A percentile compares a stretch with the other conserved stretches of the same genome.
phyloP scores from a whole-genome alignment of 2,797 vertebrate species.

The Mormyrus hasselquistii region DNA sequence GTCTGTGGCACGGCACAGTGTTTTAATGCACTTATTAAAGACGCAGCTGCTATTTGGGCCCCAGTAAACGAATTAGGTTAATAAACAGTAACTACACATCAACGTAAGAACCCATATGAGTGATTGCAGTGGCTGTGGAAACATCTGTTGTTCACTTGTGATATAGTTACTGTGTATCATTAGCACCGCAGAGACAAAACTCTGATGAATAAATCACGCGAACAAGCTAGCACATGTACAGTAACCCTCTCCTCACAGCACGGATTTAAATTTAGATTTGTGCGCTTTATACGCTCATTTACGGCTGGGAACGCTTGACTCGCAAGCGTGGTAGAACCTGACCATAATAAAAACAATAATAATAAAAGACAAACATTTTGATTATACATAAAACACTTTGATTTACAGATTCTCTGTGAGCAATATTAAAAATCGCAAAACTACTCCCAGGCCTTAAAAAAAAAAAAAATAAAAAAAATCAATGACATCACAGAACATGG shows the following conservation, averaged over 20 bases:
- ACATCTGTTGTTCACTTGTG: conserved; percentile 25
- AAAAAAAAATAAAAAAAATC: not conserved
- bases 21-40: not conserved
- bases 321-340: not conserved
- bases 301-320: not conserved
- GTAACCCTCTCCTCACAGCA: conserved; percentile 30
- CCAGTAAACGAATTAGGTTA: not conserved
- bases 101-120: not conserved
- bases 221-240: not conserved
- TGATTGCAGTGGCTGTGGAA: not conserved
- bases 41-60: not conserved
- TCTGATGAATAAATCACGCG: conserved; percentile 38
- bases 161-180: conserved; percentile 36
- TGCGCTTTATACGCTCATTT: not conserved
- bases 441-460: not conserved
- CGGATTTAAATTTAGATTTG: conserved; percentile 6
- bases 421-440: not conserved
- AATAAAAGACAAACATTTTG: not conserved
- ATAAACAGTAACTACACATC: not conserved
- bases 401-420: not conserved
- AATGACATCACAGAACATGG: not conserved
- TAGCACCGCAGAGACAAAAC: conserved; percentile 32
- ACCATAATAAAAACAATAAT: not conserved
- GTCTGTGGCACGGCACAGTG: not conserved
- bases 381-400: not conserved